Evolutionary conservation across 2,888 invertebrate genomes (phyloP), one percentile per base, ranked within the genome.

Genomic region (Athalia rosae): DNA sequence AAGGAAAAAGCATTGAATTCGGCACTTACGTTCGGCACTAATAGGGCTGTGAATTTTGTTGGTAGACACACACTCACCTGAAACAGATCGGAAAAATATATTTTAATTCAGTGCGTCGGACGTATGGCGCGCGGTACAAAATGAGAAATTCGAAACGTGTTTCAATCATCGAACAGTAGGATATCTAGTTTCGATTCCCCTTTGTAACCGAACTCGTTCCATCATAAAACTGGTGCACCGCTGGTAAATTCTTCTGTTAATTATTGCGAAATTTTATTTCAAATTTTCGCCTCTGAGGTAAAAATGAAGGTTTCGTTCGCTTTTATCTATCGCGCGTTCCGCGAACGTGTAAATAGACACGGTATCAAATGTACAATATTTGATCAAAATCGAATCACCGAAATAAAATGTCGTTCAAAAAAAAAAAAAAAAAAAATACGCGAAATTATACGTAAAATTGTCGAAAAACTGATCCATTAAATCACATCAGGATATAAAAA

Each of bases 11-110:
- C 50, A 43, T 56, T 45, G 58, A 76, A 79, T 79, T 71, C 63
- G 47, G 15, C 59, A 76, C 64, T 62, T 50, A 63, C 64, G 76
- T 13, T 41, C 43, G 48, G 66, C 63, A 41, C 62, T 76, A 61
- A 50, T 61, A 62, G 13, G 45, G 50, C 76, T n/a, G 48, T 15
- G 41, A 50, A 9, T 15, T 15, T 7, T 5, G 11, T n/a, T 50
- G 7, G 15, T n/a, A 13, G 48, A 76, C 2, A 28, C 28, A 28
- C 48, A 81, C 83, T 82, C 80, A 83, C 83, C 83, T 83, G 80
- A 63, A 82, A 82, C 80, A 79, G n/a, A 81, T 58, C n/a, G n/a
- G 77, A 78, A 69, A 6, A 56, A 78, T 61, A 28, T 3, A 4
- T 61, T 4, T 71, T 41, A n/a, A 13, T 58, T 58, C 41, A 45